These are phyloP conservation scores for Drosophila simulans DNA, from an alignment of 1,140 invertebrate genomes.

Conservation along the genomic window DNA sequence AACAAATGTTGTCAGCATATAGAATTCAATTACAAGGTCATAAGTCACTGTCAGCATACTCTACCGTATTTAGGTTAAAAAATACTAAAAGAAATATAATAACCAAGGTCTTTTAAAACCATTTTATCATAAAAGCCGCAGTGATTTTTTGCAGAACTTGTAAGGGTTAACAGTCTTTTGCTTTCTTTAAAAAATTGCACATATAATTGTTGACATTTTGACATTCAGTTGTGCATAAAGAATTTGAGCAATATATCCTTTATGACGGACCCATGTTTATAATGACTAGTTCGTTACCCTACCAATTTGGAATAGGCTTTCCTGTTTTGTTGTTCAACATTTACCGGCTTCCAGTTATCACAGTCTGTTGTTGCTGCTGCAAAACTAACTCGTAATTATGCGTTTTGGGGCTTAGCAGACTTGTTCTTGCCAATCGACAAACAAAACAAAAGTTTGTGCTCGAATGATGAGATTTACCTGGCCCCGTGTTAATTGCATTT, in stretches of 20 bases:
- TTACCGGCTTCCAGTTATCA: constrained; percentile 13
- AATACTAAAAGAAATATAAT: neutral
- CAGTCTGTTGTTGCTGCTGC: constrained; percentile 2
- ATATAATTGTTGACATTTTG: too few species aligned
- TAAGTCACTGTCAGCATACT: constrained; percentile 3
- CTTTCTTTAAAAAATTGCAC: too few species aligned
- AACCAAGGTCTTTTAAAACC: too few species aligned
- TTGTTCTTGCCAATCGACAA: neutral
- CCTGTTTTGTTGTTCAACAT: constrained; percentile 13
- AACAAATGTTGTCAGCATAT: constrained; percentile 63
- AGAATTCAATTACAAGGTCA: constrained; percentile 37
- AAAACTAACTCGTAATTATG: constrained; percentile 20
- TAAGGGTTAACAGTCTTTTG: too few species aligned
- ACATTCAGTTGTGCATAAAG: too few species aligned
- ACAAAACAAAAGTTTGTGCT: constrained; percentile 1
- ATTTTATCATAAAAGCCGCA: too few species aligned
- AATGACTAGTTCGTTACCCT: neutral
- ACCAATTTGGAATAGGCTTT: neutral
- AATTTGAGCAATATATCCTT: too few species aligned
- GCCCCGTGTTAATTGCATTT: constrained; percentile 28
- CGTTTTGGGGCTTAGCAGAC: constrained; percentile 7
- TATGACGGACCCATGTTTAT: too few species aligned
- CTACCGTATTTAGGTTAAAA: neutral
- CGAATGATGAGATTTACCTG: neutral
- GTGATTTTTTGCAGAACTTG: too few species aligned